Percentiles rank a stretch among this genome's conserved stretches.
These are phyloP conservation scores for Strigamia transsilvanica DNA, from an alignment of 2,888 invertebrate species.

Conservation along the genomic window DNA sequence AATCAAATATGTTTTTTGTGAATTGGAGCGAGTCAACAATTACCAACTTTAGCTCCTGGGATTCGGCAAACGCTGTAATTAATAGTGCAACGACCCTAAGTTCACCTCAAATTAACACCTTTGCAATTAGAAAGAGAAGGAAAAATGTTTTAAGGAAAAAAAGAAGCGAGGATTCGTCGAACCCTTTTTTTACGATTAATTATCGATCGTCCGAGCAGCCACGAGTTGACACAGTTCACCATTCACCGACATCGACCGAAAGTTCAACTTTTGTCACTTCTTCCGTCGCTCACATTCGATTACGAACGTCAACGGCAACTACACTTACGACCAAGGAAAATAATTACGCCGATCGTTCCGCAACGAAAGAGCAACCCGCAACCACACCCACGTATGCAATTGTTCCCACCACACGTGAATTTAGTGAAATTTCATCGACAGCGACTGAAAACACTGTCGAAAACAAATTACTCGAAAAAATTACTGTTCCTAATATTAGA, in stretches of 20 bases:
- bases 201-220: not conserved
- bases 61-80: not conserved
- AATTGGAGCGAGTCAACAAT: not conserved
- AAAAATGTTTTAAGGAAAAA: not conserved
- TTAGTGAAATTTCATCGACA: not conserved
- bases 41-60: not conserved
- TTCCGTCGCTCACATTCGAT: not conserved
- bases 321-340: not conserved
- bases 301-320: not conserved
- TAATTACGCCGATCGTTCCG: not conserved
- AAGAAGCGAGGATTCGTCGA: not conserved
- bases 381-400: not conserved
- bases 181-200: not conserved
- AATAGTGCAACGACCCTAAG: slow-evolving; percentile 20
- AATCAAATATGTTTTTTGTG: not conserved
- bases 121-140: not conserved
- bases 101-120: not conserved
- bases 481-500: not conserved
- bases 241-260: not conserved
- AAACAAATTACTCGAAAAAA: not conserved
- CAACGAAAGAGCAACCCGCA: not conserved
- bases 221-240: not conserved
- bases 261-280: slow-evolving; percentile 1
- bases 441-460: not conserved
- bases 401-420: not conserved